phyloP scores from a whole-genome alignment of 1,140 invertebrate genomes.

The Eumeta japonica region DNA sequence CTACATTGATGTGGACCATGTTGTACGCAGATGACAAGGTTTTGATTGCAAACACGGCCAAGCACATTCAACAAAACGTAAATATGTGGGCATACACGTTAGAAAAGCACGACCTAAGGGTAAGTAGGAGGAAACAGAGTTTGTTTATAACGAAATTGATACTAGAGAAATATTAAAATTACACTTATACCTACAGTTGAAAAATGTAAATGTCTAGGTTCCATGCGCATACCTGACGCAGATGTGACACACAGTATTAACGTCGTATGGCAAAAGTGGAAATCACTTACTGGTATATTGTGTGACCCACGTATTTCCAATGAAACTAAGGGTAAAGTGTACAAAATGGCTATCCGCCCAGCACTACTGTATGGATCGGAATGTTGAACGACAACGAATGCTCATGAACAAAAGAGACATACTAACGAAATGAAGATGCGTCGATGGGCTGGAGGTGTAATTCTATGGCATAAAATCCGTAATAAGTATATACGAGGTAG shows the following conservation, averaged over 20 bases:
- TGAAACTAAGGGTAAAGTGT: slow-evolving; percentile 1
- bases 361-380: slow-evolving; percentile 3
- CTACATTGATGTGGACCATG: background rate
- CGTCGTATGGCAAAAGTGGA: too few species aligned
- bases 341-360: slow-evolving; percentile 2
- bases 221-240: background rate
- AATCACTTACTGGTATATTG: slow-evolving; percentile 1
- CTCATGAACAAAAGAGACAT: background rate
- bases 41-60: too few species aligned
- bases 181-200: background rate
- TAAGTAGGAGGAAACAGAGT: background rate
- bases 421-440: slow-evolving; percentile 3
- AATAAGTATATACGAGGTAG: slow-evolving; percentile 2
- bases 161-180: too few species aligned
- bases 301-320: background rate
- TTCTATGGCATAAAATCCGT: background rate
- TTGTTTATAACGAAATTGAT: too few species aligned
- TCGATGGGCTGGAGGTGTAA: slow-evolving; percentile 4
- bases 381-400: slow-evolving; percentile 1
- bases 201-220: too few species aligned
- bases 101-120: background rate
- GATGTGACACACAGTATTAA: background rate
- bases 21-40: too few species aligned
- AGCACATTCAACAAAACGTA: too few species aligned
- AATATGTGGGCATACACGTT: background rate